phyloP scores from a whole-genome alignment of 2,888 invertebrate species.

The Campoplex nolae region DNA sequence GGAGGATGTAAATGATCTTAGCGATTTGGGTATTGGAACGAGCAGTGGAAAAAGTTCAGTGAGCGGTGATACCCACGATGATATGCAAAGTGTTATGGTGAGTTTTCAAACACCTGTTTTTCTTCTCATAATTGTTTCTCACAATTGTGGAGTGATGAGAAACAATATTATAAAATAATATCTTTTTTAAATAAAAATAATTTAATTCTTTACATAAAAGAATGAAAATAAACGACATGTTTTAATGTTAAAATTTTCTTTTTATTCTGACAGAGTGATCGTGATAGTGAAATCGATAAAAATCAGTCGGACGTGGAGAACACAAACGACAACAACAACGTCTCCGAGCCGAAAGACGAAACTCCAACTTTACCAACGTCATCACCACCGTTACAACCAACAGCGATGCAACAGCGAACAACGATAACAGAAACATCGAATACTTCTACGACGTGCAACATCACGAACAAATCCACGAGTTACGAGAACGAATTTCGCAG shows the following conservation, averaged over 20 bases:
- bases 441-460: constrained; percentile 71
- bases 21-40: constrained; percentile 91
- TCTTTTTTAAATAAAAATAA: too few species aligned
- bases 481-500: constrained; percentile 80
- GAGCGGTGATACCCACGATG: constrained; percentile 83
- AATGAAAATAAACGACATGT: neutral
- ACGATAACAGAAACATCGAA: constrained; percentile 53
- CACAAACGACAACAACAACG: constrained; percentile 60
- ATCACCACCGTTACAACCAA: constrained; percentile 73
- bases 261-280: constrained; percentile 78
- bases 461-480: constrained; percentile 73
- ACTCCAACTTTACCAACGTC: constrained; percentile 79
- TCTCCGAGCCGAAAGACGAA: constrained; percentile 28
- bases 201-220: too few species aligned
- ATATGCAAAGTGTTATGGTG: constrained; percentile 82
- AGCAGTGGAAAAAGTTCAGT: constrained; percentile 84
- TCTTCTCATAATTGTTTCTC: neutral
- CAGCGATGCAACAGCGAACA: constrained; percentile 41
- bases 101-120: constrained; percentile 58
- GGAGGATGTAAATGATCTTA: constrained; percentile 93
- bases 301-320: constrained; percentile 82
- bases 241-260: constrained; percentile 57
- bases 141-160: too few species aligned
- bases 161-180: too few species aligned
- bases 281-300: constrained; percentile 83